Base-by-base conservation (phyloP, 2,113 vertebrate species). In the Phaethornis superciliosus region DNA sequence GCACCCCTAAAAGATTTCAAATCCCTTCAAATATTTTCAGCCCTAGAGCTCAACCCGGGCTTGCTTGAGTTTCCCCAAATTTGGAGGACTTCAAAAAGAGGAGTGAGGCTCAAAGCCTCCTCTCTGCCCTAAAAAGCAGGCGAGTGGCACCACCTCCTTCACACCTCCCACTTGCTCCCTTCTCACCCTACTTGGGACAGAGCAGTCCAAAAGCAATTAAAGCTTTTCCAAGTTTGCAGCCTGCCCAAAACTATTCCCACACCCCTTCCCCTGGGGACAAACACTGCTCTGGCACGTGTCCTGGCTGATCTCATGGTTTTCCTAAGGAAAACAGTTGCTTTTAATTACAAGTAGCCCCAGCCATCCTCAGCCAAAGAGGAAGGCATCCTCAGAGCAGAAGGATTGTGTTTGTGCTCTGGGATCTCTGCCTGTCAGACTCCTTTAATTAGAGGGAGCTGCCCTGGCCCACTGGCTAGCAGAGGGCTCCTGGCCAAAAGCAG, bases 291-390 rank as follows among this genome's bases (percentile, higher is more conserved):
- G 82, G 59, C 94, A 94, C 33, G 10, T 56, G 79, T 26, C 78
- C 82, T 84, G 85, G n/a, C 52, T 65, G 49, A 67, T 32, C 79
- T 51, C 78, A 30, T 9, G n/a, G 35, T 62, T 76, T 59, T 33
- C 79, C 86, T 90, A 77, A 94, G 72, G 58, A 94, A 81, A 28
- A 59, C 33, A 28, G 79, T 26, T n/a, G 51, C 79, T 90, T 87
- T 92, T 90, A 88, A 92, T 88, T 74, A 77, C 74, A 30, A 95
- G 70, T n/a, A 78, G 63, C 64, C 91, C 42, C 62, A 51, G 71
- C 42, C 77, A 32, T 21, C 59, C 3, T 17, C 12, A 85, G 55
- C 21, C 44, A 14, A 16, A 33, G 56, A 55, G 23, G 47, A 69
- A 33, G 56, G 33, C 67, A 26, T 26, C 37, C 85, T 55, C 3